Percentiles rank a stretch among this genome's conserved stretches.
These are phyloP conservation scores for Anoplolepis gracilipes DNA, from an alignment of 1,140 invertebrate species.

Conservation along the genomic window DNA sequence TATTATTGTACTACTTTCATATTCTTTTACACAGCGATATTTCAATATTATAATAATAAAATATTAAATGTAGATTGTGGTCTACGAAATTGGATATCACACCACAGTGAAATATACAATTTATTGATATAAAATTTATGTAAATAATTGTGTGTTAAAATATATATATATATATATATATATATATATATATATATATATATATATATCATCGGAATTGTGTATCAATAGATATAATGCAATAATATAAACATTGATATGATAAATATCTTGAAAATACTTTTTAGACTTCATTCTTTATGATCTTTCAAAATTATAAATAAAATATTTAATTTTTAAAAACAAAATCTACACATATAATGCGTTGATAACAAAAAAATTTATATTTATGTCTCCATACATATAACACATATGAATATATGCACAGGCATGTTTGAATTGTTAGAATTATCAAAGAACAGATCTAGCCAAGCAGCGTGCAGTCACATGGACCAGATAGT, in stretches of 20 bases:
- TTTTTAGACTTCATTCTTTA: no score
- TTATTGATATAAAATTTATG: constrained; percentile 25
- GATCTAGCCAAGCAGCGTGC: constrained; percentile 60
- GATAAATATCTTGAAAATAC: no score
- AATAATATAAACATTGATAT: no score
- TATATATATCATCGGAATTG: neutral
- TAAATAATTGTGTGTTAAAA: neutral
- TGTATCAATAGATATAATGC: neutral
- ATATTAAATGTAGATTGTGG: neutral
- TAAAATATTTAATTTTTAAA: neutral
- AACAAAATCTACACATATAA: neutral
- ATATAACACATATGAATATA: constrained; percentile 29
- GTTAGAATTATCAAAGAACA: constrained; percentile 63
- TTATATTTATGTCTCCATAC: neutral
- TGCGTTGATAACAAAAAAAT: neutral
- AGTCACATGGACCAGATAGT: constrained; percentile 71
- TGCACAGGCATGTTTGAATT: constrained; percentile 29
- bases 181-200: neutral
- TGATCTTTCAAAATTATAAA: no score
- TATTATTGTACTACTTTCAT: neutral
- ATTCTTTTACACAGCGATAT: neutral
- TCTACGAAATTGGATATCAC: constrained; percentile 15
- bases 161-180: no score
- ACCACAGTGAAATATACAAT: neutral
- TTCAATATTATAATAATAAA: neutral